Conservation (phyloP, 2,113 vertebrate genomes). For the Erythrocercus mccallii region DNA sequence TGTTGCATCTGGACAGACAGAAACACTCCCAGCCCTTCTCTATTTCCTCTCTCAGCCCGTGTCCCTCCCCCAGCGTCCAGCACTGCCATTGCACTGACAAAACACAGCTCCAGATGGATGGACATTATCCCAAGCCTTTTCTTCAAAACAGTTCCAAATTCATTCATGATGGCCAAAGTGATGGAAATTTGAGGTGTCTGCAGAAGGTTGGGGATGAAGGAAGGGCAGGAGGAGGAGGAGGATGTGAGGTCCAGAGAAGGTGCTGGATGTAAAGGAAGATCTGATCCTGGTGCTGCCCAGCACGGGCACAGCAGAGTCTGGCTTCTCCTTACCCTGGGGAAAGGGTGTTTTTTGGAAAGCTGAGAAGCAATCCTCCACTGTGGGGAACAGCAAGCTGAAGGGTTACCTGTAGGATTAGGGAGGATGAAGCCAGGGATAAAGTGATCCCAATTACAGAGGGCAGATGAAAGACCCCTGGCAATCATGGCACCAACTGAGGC, state of each 20-base stretch:
- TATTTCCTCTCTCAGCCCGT: not conserved
- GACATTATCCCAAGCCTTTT: not conserved
- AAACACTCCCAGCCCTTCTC: not conserved
- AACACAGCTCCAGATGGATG: not conserved
- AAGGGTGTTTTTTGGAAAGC: not conserved
- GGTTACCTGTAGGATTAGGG: not conserved
- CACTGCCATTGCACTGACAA: not conserved
- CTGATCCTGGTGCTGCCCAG: not conserved
- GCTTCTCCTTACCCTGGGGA: not conserved
- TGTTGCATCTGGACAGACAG: not conserved
- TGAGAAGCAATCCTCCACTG: not conserved
- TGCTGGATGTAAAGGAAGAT: not conserved
- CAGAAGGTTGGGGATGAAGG: not conserved
- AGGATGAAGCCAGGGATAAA: not conserved
- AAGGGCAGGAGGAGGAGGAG: not conserved
- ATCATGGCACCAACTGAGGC: not conserved
- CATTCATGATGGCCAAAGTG: not conserved
- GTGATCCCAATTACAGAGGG: not conserved
- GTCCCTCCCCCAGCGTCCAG: not conserved
- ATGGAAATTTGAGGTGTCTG: not conserved
- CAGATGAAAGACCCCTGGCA: not conserved
- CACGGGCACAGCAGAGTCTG: not conserved
- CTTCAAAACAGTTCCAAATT: not conserved
- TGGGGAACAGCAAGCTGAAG: not conserved
- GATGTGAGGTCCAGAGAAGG: not conserved